Evolutionary conservation across 2,113 vertebrate species (phyloP).

Genomic region (Zosterops lateralis): DNA sequence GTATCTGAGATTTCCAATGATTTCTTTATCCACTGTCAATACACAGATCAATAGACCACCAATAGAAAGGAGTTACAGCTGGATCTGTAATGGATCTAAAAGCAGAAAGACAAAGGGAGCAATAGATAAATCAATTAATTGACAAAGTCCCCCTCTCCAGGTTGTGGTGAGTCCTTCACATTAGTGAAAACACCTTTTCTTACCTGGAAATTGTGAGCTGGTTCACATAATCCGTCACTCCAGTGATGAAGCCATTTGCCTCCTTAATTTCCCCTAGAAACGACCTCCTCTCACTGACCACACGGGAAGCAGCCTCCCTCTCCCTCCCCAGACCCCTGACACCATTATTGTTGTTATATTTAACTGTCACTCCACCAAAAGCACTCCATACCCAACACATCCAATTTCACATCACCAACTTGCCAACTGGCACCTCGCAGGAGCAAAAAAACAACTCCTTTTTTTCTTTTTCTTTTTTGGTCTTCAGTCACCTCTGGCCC

Average conservation of each 20-base stretch:
- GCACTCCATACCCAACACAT: not conserved
- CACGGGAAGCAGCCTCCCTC: not conserved
- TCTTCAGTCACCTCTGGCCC: conserved; percentile 10
- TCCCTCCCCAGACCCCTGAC: not conserved
- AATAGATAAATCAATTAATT: rapidly evolving
- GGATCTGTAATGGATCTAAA: not conserved
- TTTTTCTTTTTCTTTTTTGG: too few relatives aligned
- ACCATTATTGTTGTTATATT: not conserved
- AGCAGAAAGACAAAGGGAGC: not conserved
- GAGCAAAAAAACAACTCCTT: not conserved
- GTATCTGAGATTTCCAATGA: not conserved
- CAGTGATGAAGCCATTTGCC: not conserved
- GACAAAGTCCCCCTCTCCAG: not conserved
- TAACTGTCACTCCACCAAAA: not conserved
- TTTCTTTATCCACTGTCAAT: not conserved
- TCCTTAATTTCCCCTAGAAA: not conserved
- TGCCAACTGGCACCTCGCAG: not conserved
- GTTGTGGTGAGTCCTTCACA: not conserved
- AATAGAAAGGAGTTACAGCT: not conserved
- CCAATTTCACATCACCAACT: not conserved
- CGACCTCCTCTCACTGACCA: not conserved
- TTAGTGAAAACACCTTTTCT: not conserved
- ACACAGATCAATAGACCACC: not conserved
- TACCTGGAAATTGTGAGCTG: not conserved
- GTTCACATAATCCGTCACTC: not conserved